phyloP scores from a whole-genome alignment of 2,113 vertebrate genomes.

The Thinocorus orbignyianus region DNA sequence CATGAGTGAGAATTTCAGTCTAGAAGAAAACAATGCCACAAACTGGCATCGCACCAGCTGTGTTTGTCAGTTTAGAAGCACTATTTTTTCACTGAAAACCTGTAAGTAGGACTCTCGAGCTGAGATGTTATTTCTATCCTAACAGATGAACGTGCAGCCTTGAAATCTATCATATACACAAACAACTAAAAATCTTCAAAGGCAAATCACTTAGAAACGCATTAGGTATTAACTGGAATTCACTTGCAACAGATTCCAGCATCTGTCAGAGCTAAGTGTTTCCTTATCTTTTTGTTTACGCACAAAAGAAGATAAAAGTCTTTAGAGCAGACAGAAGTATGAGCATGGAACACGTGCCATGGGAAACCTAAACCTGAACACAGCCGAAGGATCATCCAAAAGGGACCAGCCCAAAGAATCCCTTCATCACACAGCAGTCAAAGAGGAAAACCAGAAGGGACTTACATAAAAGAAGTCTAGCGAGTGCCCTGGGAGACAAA shows the following conservation, averaged over 20 bases:
- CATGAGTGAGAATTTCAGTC: neutral
- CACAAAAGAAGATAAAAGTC: neutral
- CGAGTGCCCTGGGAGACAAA: neutral
- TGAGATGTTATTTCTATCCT: neutral
- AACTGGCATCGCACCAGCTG: neutral
- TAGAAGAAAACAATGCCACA: neutral
- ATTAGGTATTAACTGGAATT: neutral
- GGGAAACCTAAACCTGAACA: neutral
- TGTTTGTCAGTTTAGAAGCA: neutral
- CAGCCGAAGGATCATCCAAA: neutral
- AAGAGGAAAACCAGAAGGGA: neutral
- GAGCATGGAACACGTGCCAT: neutral
- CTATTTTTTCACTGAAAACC: neutral
- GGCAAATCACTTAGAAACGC: neutral
- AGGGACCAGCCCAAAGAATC: neutral
- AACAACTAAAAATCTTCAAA: neutral
- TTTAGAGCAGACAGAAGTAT: neutral
- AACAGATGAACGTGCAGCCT: neutral
- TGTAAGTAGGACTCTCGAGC: neutral
- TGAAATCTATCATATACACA: neutral
- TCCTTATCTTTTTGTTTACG: neutral
- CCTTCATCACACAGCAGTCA: neutral
- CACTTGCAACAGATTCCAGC: neutral
- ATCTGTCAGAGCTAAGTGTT: neutral
- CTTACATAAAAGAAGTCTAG: neutral